These are phyloP conservation scores for Gymnopithys bicolor DNA, from an alignment of 2,797 vertebrate genomes.

Conservation along the genomic window DNA sequence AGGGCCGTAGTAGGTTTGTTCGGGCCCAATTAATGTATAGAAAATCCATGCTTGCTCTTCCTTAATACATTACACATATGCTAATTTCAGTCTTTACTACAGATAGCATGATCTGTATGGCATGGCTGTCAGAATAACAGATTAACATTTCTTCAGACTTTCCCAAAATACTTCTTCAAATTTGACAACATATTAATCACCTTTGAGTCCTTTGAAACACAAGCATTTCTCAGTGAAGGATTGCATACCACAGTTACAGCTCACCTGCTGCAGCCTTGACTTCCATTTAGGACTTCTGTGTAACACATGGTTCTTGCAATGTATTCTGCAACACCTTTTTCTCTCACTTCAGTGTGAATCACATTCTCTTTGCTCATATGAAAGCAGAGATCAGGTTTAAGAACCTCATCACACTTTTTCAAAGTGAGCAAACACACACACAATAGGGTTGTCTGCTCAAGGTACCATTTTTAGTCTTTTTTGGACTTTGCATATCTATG, in stretches of 20 bases:
- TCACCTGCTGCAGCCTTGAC: neutral
- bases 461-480: neutral
- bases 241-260: neutral
- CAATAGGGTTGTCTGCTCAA: neutral
- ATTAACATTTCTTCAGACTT: neutral
- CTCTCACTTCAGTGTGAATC: neutral
- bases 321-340: neutral
- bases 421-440: neutral
- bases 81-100: neutral
- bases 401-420: neutral
- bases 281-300: neutral
- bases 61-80: neutral
- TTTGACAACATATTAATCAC: neutral
- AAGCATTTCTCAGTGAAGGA: neutral
- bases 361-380: neutral
- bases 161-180: neutral
- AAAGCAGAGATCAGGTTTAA: neutral
- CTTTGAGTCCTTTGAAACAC: neutral
- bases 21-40: neutral
- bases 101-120: neutral
- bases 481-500: neutral
- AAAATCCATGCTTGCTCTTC: neutral
- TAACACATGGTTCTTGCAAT: neutral
- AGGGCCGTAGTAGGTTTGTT: neutral
- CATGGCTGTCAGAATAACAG: neutral